Evolutionary conservation across 2,888 invertebrate species (phyloP), one percentile per base, ranked within the genome.

Genomic region (Mythimna pallens): DNA sequence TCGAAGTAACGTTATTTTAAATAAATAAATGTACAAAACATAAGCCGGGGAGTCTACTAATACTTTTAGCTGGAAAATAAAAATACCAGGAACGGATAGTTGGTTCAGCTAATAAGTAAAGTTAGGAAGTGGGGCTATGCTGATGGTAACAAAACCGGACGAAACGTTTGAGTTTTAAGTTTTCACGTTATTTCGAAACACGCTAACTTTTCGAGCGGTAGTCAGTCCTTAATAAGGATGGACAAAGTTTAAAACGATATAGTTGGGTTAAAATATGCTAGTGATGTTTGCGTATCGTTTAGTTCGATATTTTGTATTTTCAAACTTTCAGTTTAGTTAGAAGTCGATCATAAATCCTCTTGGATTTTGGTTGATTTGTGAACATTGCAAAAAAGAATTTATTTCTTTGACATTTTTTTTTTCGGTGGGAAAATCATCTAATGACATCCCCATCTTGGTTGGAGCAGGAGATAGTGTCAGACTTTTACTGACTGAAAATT

Each of bases 141-240:
- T 67, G 72, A 73, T 75, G 72, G 77, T 72, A 78, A 82, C 80
- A 81, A 86, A 86, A 87, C 82, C 79, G 61, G 40, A 66, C 14
- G 68, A 22, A 65, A 65, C 76, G 76, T 85, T 81, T 79, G 78
- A 86, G 87, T 87, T 89, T 87, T 85, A 88, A 89, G 88, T 90
- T 90, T 86, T 66, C 81, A 66, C 84, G 82, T 87, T 87, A 83
- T 83, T 75, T 66, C 30, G 65, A 40, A 47, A 36, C 61, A 70
- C 66, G 55, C 34, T 30, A 67, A 72, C 66, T 73, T 76, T 80
- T 59, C 10, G 20, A 59, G 57, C 22, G 22, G 47, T 43, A 63
- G 36, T 47, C 52, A 9, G 50, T 58, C 57, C 63, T 17, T 47
- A 52, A 54, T 64, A 76, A 52, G 8, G 36, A 68, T 43, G 17